Base-by-base conservation (phyloP, 2,113 vertebrate species). In the Cygnus buccinator region DNA sequence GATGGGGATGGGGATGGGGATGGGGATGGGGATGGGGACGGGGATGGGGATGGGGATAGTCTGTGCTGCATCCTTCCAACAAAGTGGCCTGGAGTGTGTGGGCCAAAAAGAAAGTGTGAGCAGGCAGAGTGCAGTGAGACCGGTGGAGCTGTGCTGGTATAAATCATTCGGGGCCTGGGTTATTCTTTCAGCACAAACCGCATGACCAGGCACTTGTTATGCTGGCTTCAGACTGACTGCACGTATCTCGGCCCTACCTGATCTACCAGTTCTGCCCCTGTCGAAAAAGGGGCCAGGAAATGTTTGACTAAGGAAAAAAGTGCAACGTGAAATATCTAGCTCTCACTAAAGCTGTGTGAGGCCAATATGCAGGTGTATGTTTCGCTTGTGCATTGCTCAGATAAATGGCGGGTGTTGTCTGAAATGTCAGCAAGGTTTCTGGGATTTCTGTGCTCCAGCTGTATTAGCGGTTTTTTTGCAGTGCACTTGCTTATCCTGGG, bases 201-300 rank as follows among this genome's bases (percentile, higher is more conserved):
- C 23, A 3, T 31, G 43, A 41, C 10, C 43, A 39, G 26, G 44
- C n/a, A 37, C 79, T 94, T 90, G 35, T 84, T 55, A 90, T 65
- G 48, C 82, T 44, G 18, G 46, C 29, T 43, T 90, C 81, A 61
- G 52, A 11, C 2, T 71, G 48, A 78, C 54, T 46, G 39, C 0
- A 0, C 10, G 59, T n/a, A 43, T 8, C 59, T 72, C 0, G 0
- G 37, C n/a, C 43, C 79, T 75, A 22, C 73, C 35, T 20, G 10
- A n/a, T 21, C 43, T 74, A 26, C 55, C 35, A 37, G 44, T 43
- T 92, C 62, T 79, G 50, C 7, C 41, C 17, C 17, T 29, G 0
- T 2, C 52, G 58, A 33, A 61, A 92, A 54, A 79, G 19, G 13
- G 15, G 3, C 8, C 62, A 73, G 82, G 39, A 90, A 87, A 37